phyloP scores from a whole-genome alignment of 2,888 invertebrate genomes.

The Smittia aterrima region DNA sequence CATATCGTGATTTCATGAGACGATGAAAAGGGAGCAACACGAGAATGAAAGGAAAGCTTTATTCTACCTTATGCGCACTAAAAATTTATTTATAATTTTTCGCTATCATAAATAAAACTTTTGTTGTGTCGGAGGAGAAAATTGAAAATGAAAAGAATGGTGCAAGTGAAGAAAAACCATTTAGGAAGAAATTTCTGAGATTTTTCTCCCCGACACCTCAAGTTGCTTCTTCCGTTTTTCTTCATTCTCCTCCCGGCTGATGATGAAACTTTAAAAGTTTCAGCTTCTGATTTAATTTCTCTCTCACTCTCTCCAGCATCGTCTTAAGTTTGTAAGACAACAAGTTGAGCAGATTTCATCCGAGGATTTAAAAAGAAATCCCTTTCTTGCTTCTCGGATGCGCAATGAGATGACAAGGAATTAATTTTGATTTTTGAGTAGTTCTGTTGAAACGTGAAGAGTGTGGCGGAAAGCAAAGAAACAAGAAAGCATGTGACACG shows the following conservation, averaged over 20 bases:
- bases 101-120: slow-evolving; percentile 29
- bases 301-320: too few relatives aligned
- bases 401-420: slow-evolving; percentile 3
- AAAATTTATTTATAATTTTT: slow-evolving; percentile 17
- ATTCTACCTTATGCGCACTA: neutral
- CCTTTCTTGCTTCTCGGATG: neutral
- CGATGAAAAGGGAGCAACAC: neutral
- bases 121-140: neutral
- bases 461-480: too few relatives aligned
- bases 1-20: slow-evolving; percentile 7
- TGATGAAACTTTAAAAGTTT: neutral
- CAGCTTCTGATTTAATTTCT: slow-evolving; percentile 5
- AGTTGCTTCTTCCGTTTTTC: neutral
- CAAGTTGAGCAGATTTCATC: slow-evolving; percentile 4
- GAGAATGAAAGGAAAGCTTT: slow-evolving; percentile 9
- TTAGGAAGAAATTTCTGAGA: slow-evolving; percentile 13
- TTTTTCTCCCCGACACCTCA: neutral
- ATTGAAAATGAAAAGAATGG: slow-evolving; percentile 22
- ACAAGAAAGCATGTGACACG: too few relatives aligned
- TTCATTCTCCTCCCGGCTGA: neutral
- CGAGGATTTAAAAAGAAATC: neutral
- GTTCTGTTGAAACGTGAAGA: neutral
- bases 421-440: slow-evolving; percentile 4
- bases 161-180: slow-evolving; percentile 17
- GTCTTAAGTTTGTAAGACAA: slow-evolving; percentile 19